Conservation (phyloP, 2,113 vertebrate genomes). For the Entomyzon cyanotis region DNA sequence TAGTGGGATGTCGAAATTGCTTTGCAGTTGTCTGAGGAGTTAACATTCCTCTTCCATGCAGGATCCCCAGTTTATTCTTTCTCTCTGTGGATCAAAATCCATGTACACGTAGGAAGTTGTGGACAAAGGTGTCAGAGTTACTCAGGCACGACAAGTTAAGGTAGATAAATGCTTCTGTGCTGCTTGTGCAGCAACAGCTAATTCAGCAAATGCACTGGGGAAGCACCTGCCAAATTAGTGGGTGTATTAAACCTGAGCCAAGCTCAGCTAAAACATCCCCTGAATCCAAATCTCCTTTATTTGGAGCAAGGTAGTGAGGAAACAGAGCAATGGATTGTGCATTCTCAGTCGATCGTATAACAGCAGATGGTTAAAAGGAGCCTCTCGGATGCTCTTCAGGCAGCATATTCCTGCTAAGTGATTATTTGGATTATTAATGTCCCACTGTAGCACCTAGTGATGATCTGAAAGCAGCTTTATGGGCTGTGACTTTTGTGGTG, state of each 20-base stretch:
- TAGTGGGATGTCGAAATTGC: not conserved
- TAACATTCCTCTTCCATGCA: not conserved
- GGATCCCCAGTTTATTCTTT: not conserved
- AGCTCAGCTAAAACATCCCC: not conserved
- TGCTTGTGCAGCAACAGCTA: not conserved
- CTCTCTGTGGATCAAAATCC: not conserved
- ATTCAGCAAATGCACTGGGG: not conserved
- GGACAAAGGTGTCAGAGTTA: not conserved
- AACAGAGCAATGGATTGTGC: not conserved
- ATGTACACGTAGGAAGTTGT: accelerated
- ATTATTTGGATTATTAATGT: slow-evolving; percentile 8
- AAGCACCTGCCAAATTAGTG: not conserved
- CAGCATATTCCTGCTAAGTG: not conserved
- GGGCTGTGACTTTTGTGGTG: not conserved
- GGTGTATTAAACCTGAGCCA: not conserved
- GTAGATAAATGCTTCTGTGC: not conserved
- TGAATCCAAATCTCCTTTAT: not conserved
- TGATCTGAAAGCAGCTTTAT: slow-evolving; percentile 5
- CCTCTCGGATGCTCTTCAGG: not conserved
- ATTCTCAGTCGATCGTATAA: not conserved
- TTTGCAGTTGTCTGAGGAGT: not conserved
- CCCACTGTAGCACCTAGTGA: not conserved
- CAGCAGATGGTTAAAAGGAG: slow-evolving; percentile 4
- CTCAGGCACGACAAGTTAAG: not conserved
- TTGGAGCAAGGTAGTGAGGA: not conserved